Percentiles rank a stretch among this genome's conserved stretches.
These are phyloP conservation scores for Parasteatoda tepidariorum DNA, from an alignment of 1,140 invertebrate species.

Conservation along the genomic window DNA sequence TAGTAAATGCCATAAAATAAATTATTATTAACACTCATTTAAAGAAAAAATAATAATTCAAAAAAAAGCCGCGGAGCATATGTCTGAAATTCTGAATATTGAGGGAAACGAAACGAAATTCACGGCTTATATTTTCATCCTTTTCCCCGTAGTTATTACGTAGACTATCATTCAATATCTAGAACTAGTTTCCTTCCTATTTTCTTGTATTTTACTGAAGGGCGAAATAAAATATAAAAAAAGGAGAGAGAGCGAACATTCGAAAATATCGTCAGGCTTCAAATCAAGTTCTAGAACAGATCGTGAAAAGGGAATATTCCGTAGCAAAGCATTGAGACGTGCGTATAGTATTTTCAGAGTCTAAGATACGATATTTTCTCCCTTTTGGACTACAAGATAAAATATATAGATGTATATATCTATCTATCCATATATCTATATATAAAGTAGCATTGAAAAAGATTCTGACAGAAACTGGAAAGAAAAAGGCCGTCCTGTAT, in stretches of 20 bases:
- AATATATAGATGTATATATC: slow-evolving; percentile 6
- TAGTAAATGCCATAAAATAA: no score
- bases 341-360: slow-evolving; percentile 20
- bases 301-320: slow-evolving; percentile 51
- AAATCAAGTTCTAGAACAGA: slow-evolving; percentile 57
- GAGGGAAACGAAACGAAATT: not conserved
- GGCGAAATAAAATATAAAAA: slow-evolving; percentile 1
- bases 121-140: not conserved
- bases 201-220: not conserved
- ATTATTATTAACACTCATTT: no score
- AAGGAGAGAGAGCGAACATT: slow-evolving; percentile 21
- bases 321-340: slow-evolving; percentile 8
- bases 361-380: slow-evolving; percentile 51
- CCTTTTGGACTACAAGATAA: slow-evolving; percentile 44
- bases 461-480: slow-evolving; percentile 50
- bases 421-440: no score
- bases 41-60: no score
- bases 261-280: slow-evolving; percentile 50
- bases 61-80: no score
- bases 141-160: slow-evolving; percentile 34
- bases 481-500: slow-evolving; percentile 49
- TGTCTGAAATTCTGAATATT: not conserved
- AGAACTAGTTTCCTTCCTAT: not conserved
- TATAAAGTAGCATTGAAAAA: slow-evolving; percentile 38
- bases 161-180: slow-evolving; percentile 55